Evolutionary conservation across 2,113 vertebrate genomes (phyloP).

Genomic region (Polypterus senegalus): DNA sequence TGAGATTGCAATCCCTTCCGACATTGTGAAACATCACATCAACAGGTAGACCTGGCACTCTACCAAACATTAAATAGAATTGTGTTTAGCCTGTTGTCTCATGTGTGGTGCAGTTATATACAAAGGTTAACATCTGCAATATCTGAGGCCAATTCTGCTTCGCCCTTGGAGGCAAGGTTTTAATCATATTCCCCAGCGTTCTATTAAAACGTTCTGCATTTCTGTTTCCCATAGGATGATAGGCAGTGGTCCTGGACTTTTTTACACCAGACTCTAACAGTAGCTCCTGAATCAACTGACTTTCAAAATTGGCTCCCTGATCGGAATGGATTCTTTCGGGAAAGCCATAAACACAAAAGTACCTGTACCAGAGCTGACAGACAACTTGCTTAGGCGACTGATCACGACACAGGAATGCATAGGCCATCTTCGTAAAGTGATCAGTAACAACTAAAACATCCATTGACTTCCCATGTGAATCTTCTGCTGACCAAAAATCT

Average conservation of each 20-base stretch:
- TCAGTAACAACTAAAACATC: no score
- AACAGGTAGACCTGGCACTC: constrained; percentile 6
- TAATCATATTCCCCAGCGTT: not conserved
- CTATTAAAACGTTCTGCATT: constrained; percentile 2
- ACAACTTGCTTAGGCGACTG: constrained; percentile 10
- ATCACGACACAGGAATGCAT: constrained; percentile 8
- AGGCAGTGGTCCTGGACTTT: constrained; percentile 8
- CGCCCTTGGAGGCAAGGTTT: not conserved
- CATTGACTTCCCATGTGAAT: no score
- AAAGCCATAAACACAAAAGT: constrained; percentile 13
- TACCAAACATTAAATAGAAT: constrained; percentile 6
- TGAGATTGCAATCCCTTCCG: not conserved
- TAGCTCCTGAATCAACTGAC: constrained; percentile 8
- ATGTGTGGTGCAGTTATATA: constrained; percentile 7
- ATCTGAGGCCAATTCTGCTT: constrained; percentile 1
- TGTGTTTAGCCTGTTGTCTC: constrained; percentile 11
- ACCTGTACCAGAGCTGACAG: constrained; percentile 5
- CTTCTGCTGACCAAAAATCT: no score
- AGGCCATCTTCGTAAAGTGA: no score
- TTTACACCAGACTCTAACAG: not conserved
- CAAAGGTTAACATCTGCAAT: not conserved
- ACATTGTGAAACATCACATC: constrained; percentile 10
- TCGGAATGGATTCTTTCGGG: constrained; percentile 15
- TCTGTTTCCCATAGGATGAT: no score
- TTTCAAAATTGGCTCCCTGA: constrained; percentile 15